These are phyloP conservation scores for Paracentrotus lividus DNA, from an alignment of 53 echinoderm and acorn worm genomes.

Conservation along the genomic window DNA sequence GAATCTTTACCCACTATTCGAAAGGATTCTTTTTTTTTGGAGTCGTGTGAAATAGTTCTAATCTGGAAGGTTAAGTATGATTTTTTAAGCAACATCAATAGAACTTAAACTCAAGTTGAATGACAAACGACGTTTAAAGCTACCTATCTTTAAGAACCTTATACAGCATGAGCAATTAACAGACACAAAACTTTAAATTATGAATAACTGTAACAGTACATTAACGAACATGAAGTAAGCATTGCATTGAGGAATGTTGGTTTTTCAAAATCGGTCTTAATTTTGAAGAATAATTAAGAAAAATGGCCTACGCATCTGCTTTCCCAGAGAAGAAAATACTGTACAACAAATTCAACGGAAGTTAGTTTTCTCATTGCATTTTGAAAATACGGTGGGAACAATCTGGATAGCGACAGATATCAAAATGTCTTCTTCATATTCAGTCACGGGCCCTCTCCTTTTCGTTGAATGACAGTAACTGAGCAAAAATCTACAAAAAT, in stretches of 20 bases:
- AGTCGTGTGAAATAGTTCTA: background rate
- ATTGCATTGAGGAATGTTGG: too few species aligned
- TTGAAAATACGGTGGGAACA: background rate
- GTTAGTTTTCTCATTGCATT: background rate
- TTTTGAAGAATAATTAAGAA: too few species aligned
- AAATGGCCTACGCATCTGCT: too few species aligned
- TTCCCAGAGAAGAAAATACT: too few species aligned
- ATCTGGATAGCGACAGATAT: background rate
- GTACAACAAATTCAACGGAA: background rate
- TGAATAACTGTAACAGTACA: too few species aligned
- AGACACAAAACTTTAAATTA: too few species aligned
- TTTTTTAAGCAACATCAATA: background rate
- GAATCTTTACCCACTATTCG: background rate
- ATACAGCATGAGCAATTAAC: too few species aligned
- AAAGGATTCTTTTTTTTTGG: background rate
- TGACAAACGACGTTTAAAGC: too few species aligned
- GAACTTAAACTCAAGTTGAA: too few species aligned
- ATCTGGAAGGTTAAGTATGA: background rate
- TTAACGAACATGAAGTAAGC: too few species aligned
- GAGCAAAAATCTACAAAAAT: background rate
- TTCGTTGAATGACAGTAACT: background rate
- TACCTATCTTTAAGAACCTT: too few species aligned
- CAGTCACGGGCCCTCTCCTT: background rate
- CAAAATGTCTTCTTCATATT: background rate
- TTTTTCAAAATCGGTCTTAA: too few species aligned